A percentile compares a stretch with the other conserved stretches of the same genome.
phyloP scores from a whole-genome alignment of 1,140 invertebrate species.

The Xylocopa sonorina region DNA sequence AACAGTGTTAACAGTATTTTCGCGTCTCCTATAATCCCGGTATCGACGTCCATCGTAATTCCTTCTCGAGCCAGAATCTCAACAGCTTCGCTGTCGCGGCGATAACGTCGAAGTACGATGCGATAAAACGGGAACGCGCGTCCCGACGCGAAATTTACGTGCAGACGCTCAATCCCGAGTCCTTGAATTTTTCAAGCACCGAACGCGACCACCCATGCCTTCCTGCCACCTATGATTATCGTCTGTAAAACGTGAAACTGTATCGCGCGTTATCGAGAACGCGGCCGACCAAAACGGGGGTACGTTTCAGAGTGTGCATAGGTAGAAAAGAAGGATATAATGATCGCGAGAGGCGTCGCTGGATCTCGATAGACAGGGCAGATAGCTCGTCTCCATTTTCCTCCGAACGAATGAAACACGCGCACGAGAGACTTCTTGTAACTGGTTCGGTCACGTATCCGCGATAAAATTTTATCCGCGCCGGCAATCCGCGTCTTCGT shows the following conservation, averaged over 20 bases:
- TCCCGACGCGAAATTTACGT: not conserved
- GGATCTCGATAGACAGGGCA: constrained; percentile 21
- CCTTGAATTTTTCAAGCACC: not conserved
- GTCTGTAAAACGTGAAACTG: not conserved
- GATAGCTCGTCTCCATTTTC: constrained; percentile 27
- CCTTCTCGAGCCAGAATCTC: not conserved
- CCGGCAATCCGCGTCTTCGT: constrained; percentile 7
- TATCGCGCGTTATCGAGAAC: no score
- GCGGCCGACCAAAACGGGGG: no score
- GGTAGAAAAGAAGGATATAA: not conserved
- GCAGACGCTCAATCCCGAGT: not conserved
- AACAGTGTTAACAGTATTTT: not conserved
- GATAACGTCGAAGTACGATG: not conserved
- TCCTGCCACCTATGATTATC: not conserved
- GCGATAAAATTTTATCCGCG: constrained; percentile 40
- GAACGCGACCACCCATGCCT: not conserved
- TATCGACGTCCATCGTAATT: constrained; percentile 7
- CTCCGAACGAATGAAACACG: constrained; percentile 12
- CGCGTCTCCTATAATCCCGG: constrained; percentile 1
- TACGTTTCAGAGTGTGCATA: not conserved
- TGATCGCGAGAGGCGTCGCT: constrained; percentile 3
- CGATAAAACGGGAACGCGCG: constrained; percentile 13
- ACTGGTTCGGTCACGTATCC: constrained; percentile 45
- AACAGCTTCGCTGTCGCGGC: not conserved
- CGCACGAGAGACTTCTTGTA: constrained; percentile 13